Base-by-base conservation (phyloP, 2,888 invertebrate genomes). In the Spatulosminthurus flaviceps region DNA sequence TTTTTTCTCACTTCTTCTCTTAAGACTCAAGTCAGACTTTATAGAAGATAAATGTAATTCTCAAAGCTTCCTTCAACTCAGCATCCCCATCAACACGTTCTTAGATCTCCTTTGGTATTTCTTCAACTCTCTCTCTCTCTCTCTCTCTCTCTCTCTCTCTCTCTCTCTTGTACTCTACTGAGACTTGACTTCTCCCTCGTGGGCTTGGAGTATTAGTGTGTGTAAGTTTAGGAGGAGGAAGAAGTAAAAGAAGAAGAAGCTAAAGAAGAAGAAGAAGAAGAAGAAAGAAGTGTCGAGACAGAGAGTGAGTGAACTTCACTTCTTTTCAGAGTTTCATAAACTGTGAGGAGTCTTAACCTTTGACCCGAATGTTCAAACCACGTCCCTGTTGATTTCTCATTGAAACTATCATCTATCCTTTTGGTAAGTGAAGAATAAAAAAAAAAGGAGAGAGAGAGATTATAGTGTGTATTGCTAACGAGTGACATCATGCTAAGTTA, bases 1-100 rank as follows among this genome's bases (percentile, higher is more conserved):
- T n/a, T n/a, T n/a, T n/a, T n/a, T n/a, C n/a, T n/a, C n/a, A n/a
- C n/a, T n/a, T n/a, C n/a, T n/a, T n/a, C n/a, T n/a, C n/a, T n/a
- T n/a, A n/a, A n/a, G n/a, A n/a, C n/a, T n/a, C n/a, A n/a, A n/a
- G n/a, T n/a, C n/a, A n/a, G n/a, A n/a, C n/a, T n/a, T n/a, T n/a
- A n/a, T 74, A 61, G n/a, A 61, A 76, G 76, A 76, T 66, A 76
- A 76, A 66, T 67, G 76, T 66, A 76, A 66, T 76, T 75, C 75
- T 64, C n/a, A 21, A 76, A 76, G 67, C 75, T 76, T 67, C 76
- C 66, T 76, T 70, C 51, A 67, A 67, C 76, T 22, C 24, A 42
- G 34, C 42, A 67, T 76, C 67, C n/a, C 76, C 76, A 76, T 76
- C 76, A 76, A 67, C 76, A 69, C 76, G 24, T 76, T n/a, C 64